A percentile compares a stretch with the other conserved stretches of the same genome.
Evolutionary conservation across 64 coral and sea anemone species (phyloP).

Genomic region (Actinia tenebrosa): DNA sequence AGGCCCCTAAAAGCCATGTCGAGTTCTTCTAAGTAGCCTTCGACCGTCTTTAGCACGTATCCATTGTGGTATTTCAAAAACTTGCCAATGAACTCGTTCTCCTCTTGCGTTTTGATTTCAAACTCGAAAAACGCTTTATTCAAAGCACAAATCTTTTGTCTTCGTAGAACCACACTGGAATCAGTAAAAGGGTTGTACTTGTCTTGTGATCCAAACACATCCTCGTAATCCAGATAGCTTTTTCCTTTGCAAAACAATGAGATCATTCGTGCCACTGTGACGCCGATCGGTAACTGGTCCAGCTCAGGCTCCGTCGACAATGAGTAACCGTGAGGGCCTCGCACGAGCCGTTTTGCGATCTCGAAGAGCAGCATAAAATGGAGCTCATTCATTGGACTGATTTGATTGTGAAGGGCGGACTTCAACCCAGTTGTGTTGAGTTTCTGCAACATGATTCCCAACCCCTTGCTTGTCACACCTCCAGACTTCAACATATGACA

Average conservation of each 20-base stretch:
- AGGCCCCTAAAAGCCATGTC: constrained; percentile 50
- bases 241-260: constrained; percentile 53
- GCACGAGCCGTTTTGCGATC: constrained; percentile 74
- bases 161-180: constrained; percentile 68
- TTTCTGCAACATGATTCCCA: constrained; percentile 77
- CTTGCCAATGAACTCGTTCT: constrained; percentile 48
- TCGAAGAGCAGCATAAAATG: constrained; percentile 91
- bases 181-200: constrained; percentile 73
- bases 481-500: constrained; percentile 54
- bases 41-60: constrained; percentile 64
- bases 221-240: constrained; percentile 67
- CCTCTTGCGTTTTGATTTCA: constrained; percentile 32
- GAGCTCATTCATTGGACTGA: constrained; percentile 90
- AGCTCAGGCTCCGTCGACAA: constrained; percentile 63
- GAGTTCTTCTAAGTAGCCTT: constrained; percentile 71
- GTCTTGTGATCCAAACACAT: constrained; percentile 57
- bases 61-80: constrained; percentile 86
- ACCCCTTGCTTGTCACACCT: constrained; percentile 69
- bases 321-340: constrained; percentile 53
- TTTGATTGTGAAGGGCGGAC: constrained; percentile 80
- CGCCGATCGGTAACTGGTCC: constrained; percentile 61
- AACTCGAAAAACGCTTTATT: constrained; percentile 71
- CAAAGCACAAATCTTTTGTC: constrained; percentile 73
- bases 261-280: constrained; percentile 59
- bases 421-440: constrained; percentile 79